These are phyloP conservation scores for Rhagoletis pomonella DNA, from an alignment of 1,140 invertebrate species.

Conservation along the genomic window DNA sequence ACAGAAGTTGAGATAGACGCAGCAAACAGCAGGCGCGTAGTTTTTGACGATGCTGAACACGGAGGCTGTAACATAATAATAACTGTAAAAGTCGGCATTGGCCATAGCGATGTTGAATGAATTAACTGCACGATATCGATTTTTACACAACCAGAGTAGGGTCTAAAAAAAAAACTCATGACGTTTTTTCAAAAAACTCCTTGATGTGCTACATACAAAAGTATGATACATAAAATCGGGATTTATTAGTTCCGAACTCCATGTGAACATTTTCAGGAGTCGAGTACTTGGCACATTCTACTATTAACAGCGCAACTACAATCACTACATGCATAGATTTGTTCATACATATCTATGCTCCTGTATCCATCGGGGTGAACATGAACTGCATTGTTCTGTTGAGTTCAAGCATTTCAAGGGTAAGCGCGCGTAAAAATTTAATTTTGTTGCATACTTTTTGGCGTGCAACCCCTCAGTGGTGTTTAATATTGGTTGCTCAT, in stretches of 20 bases:
- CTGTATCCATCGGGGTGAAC: no score
- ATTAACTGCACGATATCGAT: no score
- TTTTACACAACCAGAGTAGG: no score
- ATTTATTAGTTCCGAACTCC: no score
- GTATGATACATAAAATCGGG: no score
- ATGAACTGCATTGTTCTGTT: background rate
- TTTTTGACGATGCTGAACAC: background rate
- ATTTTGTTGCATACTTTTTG: conserved; percentile 3
- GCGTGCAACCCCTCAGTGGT: background rate
- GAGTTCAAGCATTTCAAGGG: background rate
- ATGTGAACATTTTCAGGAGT: no score
- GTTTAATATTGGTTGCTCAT: background rate
- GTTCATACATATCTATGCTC: background rate
- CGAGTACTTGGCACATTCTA: no score
- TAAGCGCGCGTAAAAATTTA: background rate
- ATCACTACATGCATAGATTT: background rate
- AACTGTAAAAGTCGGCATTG: background rate
- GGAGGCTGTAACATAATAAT: background rate
- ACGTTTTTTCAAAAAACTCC: no score
- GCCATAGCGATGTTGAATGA: background rate
- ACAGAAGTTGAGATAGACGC: background rate
- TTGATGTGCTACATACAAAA: no score
- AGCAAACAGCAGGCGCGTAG: background rate
- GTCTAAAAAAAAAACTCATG: no score
- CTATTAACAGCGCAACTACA: no score